Conservation (phyloP, 2,113 vertebrate species). For the Heptranchias perlo region DNA sequence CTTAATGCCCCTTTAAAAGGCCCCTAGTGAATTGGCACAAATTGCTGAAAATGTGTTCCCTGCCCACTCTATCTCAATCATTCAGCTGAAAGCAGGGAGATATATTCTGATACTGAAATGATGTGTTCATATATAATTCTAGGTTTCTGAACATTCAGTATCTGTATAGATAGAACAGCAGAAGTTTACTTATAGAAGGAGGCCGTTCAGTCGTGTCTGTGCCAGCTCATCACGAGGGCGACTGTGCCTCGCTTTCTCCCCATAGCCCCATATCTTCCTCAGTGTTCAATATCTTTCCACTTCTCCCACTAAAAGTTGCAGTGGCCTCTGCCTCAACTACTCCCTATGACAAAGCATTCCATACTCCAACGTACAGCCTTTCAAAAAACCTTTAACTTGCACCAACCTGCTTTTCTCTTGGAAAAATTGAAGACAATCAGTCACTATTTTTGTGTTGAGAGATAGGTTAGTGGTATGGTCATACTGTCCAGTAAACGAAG, state of each 20-base stretch:
- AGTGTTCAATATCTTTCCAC: neutral
- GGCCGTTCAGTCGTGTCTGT: neutral
- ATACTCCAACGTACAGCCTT: neutral
- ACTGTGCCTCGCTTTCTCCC: neutral
- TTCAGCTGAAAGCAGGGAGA: neutral
- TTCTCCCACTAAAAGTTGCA: no score
- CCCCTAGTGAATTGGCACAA: neutral
- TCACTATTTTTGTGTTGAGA: neutral
- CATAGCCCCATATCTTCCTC: no score
- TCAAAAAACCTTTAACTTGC: neutral
- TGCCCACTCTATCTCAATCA: neutral
- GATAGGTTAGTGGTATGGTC: neutral
- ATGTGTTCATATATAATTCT: neutral
- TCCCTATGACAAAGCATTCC: neutral
- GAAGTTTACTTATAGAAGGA: neutral
- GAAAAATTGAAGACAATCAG: neutral
- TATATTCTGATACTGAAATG: neutral
- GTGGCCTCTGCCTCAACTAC: no score
- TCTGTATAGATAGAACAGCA: neutral
- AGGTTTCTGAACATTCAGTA: neutral
- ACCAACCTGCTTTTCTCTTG: neutral
- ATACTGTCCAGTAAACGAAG: neutral
- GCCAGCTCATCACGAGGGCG: neutral
- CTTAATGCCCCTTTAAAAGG: neutral
- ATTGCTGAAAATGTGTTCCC: neutral